A percentile compares a stretch with the other conserved stretches of the same genome.
Evolutionary conservation across 2,888 invertebrate genomes (phyloP).

Genomic region (Myathropa florea): DNA sequence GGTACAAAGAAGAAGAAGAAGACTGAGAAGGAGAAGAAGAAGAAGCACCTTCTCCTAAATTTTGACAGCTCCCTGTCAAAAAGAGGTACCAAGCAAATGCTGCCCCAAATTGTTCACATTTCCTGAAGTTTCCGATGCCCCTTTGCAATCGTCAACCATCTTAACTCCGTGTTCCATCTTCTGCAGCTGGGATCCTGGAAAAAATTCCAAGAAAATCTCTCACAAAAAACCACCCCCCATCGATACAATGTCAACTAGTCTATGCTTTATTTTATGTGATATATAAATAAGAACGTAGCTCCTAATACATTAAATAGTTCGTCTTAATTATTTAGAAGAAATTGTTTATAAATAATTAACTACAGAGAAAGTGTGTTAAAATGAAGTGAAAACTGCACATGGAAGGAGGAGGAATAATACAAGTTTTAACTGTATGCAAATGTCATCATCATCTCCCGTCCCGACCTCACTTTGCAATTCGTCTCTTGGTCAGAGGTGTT

Average conservation of each 20-base stretch:
- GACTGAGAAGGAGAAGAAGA: too few relatives aligned
- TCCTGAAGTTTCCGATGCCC: too few relatives aligned
- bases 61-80: too few relatives aligned
- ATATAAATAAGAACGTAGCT: constrained; percentile 7
- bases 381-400: constrained; percentile 30
- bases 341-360: constrained; percentile 1
- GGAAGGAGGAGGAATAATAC: constrained; percentile 61
- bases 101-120: too few relatives aligned
- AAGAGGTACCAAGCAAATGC: too few relatives aligned
- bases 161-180: too few relatives aligned
- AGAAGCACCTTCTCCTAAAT: too few relatives aligned
- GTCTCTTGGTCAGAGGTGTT: constrained; percentile 78
- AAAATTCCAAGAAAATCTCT: too few relatives aligned
- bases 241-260: neutral
- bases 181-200: too few relatives aligned
- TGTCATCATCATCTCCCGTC: neutral
- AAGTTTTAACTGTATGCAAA: neutral
- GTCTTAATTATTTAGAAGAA: constrained; percentile 3
- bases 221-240: too few relatives aligned
- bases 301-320: constrained; percentile 14
- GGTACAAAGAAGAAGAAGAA: too few relatives aligned
- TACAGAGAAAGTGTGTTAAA: neutral
- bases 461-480: constrained; percentile 55
- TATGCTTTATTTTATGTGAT: constrained; percentile 4
- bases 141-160: too few relatives aligned